phyloP scores from a whole-genome alignment of 1,140 invertebrate genomes.

The Papilio aristodemus region DNA sequence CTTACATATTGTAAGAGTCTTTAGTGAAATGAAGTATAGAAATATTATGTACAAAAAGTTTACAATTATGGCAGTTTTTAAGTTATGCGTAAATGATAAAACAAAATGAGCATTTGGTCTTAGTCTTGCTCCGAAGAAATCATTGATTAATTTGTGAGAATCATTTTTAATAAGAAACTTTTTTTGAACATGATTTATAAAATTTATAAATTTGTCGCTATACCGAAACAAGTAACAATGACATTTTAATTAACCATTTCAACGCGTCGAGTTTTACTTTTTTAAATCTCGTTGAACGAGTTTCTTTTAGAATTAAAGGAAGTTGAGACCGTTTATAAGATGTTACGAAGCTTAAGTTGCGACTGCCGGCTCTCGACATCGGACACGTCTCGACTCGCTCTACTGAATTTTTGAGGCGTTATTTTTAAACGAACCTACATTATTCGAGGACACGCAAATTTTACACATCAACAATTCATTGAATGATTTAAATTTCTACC shows the following conservation, averaged over 20 bases:
- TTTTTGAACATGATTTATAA: no score
- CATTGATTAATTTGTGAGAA: no score
- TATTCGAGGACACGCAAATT: constrained; percentile 4
- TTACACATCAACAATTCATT: background rate
- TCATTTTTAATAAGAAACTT: no score
- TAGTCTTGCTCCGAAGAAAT: no score
- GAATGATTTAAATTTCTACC: background rate
- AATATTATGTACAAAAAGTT: no score
- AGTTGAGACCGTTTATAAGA: constrained; percentile 32
- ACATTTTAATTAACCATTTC: constrained; percentile 7
- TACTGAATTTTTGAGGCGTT: constrained; percentile 24
- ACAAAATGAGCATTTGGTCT: no score
- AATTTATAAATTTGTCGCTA: no score
- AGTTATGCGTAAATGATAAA: no score
- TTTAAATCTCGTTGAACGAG: constrained; percentile 26
- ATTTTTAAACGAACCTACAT: constrained; percentile 17
- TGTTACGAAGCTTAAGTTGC: constrained; percentile 31
- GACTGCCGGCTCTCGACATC: constrained; percentile 3
- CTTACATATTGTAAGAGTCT: background rate
- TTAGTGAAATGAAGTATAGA: background rate
- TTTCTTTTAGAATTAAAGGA: constrained; percentile 30
- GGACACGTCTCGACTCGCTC: constrained; percentile 32
- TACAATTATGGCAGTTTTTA: no score
- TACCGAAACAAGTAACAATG: background rate
- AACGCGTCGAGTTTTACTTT: background rate